phyloP scores from a whole-genome alignment of 2,888 invertebrate genomes.

The Lasiommata megera region DNA sequence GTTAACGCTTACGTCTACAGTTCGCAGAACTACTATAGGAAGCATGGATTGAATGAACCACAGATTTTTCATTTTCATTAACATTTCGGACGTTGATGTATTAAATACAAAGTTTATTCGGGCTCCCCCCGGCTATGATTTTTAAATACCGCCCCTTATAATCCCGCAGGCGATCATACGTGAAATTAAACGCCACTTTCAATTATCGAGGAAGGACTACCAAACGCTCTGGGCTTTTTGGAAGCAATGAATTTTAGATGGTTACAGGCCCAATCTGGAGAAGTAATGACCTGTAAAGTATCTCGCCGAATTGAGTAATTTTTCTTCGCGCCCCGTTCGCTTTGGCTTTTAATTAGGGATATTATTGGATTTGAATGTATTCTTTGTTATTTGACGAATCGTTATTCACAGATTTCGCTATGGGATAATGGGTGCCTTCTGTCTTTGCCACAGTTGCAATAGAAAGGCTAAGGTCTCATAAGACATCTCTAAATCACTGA shows the following conservation, averaged over 20 bases:
- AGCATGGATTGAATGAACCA: background rate
- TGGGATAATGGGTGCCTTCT: background rate
- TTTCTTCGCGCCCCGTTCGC: constrained; percentile 47
- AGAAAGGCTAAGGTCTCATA: background rate
- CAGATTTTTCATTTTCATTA: constrained; percentile 8
- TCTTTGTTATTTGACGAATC: constrained; percentile 20
- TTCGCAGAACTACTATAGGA: too few species aligned
- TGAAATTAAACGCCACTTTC: constrained; percentile 53
- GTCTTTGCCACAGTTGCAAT: background rate
- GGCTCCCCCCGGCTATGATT: constrained; percentile 17
- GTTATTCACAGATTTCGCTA: constrained; percentile 1
- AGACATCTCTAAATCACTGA: too few species aligned
- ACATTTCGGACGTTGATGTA: constrained; percentile 10
- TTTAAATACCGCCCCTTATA: constrained; percentile 31
- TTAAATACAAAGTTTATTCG: background rate
- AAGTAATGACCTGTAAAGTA: constrained; percentile 76
- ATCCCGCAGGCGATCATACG: constrained; percentile 45
- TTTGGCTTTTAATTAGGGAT: constrained; percentile 34
- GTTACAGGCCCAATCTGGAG: constrained; percentile 60
- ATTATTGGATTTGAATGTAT: constrained; percentile 29
- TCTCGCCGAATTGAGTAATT: constrained; percentile 67
- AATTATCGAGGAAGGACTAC: constrained; percentile 46
- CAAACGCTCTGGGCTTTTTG: constrained; percentile 44
- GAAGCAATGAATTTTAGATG: constrained; percentile 57
- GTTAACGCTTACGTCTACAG: too few species aligned